Evolutionary conservation across 1,140 invertebrate genomes (phyloP).

Genomic region (Apis dorsata): DNA sequence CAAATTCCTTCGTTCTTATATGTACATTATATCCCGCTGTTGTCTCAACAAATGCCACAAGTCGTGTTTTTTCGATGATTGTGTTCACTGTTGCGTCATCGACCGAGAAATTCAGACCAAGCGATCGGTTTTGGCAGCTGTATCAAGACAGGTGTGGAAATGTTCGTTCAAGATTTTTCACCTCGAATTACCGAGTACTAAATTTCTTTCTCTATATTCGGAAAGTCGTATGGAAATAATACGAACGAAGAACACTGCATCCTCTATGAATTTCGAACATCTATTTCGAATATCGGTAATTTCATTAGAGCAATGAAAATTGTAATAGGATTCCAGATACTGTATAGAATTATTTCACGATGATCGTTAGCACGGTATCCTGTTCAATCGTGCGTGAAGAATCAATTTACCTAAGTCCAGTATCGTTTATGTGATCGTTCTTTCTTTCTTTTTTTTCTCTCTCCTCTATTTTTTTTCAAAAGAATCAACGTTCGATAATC

Average conservation of each 20-base stretch:
- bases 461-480: background rate
- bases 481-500: constrained; percentile 3
- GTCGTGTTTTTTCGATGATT: constrained; percentile 47
- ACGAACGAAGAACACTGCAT: too few species aligned
- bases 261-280: background rate
- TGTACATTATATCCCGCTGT: constrained; percentile 27
- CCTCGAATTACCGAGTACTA: background rate
- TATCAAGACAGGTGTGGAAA: constrained; percentile 55
- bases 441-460: background rate
- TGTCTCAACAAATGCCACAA: constrained; percentile 49
- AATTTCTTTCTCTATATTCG: background rate
- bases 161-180: constrained; percentile 40
- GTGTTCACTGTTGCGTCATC: constrained; percentile 36
- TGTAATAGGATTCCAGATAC: background rate
- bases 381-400: constrained; percentile 33
- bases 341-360: constrained; percentile 1
- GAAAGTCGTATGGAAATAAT: background rate
- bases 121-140: constrained; percentile 54
- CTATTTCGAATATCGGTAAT: background rate
- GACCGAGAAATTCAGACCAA: constrained; percentile 37
- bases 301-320: constrained; percentile 8
- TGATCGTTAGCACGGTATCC: constrained; percentile 17
- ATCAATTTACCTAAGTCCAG: constrained; percentile 33
- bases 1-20: constrained; percentile 34
- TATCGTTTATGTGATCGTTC: background rate